Conservation (phyloP, 1,140 invertebrate genomes). For the Saccostrea echinata region DNA sequence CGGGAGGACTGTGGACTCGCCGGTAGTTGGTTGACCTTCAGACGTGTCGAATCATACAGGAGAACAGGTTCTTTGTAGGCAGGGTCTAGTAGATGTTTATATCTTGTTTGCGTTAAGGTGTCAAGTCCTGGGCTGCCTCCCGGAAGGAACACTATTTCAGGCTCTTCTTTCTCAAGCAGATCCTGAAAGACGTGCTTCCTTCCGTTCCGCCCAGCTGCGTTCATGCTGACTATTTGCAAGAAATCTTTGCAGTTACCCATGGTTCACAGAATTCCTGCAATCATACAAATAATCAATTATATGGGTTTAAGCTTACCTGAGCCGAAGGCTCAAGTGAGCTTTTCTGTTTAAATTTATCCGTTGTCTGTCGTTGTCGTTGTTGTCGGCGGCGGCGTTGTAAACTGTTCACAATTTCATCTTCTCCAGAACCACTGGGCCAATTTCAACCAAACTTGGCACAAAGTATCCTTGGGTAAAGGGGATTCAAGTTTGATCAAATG, state of each 20-base stretch:
- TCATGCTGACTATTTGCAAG: constrained; percentile 47
- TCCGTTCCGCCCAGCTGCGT: constrained; percentile 44
- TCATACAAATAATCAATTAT: too few relatives aligned
- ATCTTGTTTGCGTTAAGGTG: neutral
- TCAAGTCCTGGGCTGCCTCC: constrained; percentile 19
- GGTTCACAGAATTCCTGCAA: neutral
- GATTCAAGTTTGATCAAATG: too few relatives aligned
- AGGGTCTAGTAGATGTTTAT: constrained; percentile 8
- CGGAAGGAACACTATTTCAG: constrained; percentile 44
- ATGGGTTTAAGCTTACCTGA: too few relatives aligned
- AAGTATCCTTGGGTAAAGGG: too few relatives aligned
- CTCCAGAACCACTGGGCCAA: too few relatives aligned
- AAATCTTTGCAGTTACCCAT: constrained; percentile 45
- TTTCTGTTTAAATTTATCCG: too few relatives aligned
- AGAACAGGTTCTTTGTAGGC: constrained; percentile 42
- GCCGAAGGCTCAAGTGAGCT: too few relatives aligned
- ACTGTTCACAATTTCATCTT: too few relatives aligned
- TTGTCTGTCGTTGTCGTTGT: too few relatives aligned
- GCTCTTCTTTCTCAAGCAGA: constrained; percentile 30
- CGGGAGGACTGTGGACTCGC: neutral
- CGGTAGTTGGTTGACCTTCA: neutral
- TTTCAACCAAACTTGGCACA: too few relatives aligned
- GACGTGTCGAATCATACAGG: constrained; percentile 43
- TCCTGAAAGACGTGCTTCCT: neutral
- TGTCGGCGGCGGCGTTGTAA: too few relatives aligned